phyloP scores from a whole-genome alignment of 2,888 invertebrate species.

The Eupithecia vulgata region DNA sequence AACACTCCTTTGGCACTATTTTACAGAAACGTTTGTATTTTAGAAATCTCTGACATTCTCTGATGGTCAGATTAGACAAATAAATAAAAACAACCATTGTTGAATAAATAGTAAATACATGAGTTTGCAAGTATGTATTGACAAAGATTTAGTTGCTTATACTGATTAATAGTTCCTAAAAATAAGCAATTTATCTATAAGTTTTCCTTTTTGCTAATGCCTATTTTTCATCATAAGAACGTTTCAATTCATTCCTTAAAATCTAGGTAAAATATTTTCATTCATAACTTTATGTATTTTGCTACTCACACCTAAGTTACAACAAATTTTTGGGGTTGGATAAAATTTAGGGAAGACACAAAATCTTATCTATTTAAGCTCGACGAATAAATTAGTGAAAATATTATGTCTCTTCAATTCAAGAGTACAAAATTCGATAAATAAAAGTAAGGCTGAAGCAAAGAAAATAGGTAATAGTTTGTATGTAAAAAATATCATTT shows the following conservation, averaged over 20 bases:
- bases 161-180: background rate
- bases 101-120: background rate
- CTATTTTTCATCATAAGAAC: conserved; percentile 50
- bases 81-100: background rate
- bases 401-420: conserved; percentile 20
- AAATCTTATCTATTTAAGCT: conserved; percentile 59
- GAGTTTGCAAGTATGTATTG: background rate
- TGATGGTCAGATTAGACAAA: background rate
- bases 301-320: conserved; percentile 34
- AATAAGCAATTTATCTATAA: conserved; percentile 18
- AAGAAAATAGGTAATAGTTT: background rate
- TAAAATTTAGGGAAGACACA: conserved; percentile 56
- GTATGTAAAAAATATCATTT: background rate
- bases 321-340: conserved; percentile 28
- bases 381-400: conserved; percentile 50
- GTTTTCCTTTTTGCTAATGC: conserved; percentile 39
- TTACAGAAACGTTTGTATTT: conserved; percentile 10
- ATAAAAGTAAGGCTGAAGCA: background rate
- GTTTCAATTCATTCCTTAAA: conserved; percentile 44
- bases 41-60: background rate
- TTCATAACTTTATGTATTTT: conserved; percentile 24
- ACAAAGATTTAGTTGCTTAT: background rate
- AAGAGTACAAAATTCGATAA: conserved; percentile 13
- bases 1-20: conserved; percentile 39
- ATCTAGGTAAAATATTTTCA: conserved; percentile 28